These are phyloP conservation scores for Paedocypris sp. DNA, from an alignment of 2,113 vertebrate species.

Conservation along the genomic window DNA sequence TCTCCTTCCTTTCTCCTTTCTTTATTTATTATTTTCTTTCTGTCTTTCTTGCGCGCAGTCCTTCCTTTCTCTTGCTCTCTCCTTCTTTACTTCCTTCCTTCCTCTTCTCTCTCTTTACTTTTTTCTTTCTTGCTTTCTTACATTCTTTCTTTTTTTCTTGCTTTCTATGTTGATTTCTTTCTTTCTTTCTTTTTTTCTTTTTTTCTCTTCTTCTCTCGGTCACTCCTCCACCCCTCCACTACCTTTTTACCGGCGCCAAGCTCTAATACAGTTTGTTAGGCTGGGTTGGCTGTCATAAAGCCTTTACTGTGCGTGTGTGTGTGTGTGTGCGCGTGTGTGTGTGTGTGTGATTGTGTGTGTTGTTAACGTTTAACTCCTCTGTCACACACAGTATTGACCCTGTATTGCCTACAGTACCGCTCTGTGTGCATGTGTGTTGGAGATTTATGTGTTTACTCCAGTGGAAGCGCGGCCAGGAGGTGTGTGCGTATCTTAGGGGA, in stretches of 20 bases:
- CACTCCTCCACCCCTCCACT: not conserved
- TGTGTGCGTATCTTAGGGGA: constrained; percentile 22
- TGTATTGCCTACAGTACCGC: constrained; percentile 36
- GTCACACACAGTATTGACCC: constrained; percentile 46
- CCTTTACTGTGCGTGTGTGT: constrained; percentile 25
- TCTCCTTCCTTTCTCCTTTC: no score
- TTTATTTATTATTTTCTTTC: no score
- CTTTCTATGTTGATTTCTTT: no score
- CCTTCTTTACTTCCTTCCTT: no score
- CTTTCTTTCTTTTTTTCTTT: no score
- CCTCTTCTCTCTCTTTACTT: no score
- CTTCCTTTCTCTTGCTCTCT: no score
- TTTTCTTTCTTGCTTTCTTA: no score
- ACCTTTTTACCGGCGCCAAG: constrained; percentile 40
- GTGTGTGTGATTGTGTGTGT: constrained; percentile 32
- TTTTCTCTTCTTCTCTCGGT: not conserved
- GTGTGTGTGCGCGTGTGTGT: constrained; percentile 36
- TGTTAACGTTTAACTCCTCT: constrained; percentile 39
- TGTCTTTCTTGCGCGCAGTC: no score
- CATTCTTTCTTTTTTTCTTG: no score
- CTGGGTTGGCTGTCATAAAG: constrained; percentile 36
- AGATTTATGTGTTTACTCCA: constrained; percentile 21
- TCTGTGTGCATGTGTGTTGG: constrained; percentile 35
- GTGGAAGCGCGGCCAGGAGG: not conserved
- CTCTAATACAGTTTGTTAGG: constrained; percentile 47